Conservation (phyloP, 2,888 invertebrate species). For the Lordiphosa fenestrarum region DNA sequence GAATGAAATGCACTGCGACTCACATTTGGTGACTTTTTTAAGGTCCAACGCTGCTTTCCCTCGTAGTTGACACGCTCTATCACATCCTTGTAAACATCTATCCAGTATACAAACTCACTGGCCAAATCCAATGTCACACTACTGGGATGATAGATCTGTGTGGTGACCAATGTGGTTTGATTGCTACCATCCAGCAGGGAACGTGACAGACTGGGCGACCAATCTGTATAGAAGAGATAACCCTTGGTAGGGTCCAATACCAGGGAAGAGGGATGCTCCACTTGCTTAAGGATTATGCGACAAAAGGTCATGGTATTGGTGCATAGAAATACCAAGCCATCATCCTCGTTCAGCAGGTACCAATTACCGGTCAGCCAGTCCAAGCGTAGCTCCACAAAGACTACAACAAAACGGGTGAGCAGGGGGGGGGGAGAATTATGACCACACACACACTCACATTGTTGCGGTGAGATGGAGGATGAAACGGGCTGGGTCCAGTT, state of each 20-base stretch:
- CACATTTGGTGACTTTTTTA: conserved; percentile 77
- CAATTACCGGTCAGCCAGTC: conserved; percentile 94
- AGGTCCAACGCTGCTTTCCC: conserved; percentile 83
- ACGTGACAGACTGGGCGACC: conserved; percentile 85
- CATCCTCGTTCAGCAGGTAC: conserved; percentile 88
- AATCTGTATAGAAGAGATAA: conserved; percentile 89
- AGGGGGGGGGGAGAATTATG: background rate
- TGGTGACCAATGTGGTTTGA: conserved; percentile 83
- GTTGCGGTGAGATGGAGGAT: conserved; percentile 84
- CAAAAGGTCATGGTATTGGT: conserved; percentile 84
- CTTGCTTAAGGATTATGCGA: conserved; percentile 85
- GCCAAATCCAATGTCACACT: conserved; percentile 88
- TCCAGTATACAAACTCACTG: conserved; percentile 88
- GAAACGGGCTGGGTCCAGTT: conserved; percentile 83
- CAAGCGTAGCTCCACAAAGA: conserved; percentile 87
- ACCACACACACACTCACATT: conserved; percentile 81
- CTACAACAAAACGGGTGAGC: conserved; percentile 79
- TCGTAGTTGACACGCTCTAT: conserved; percentile 90
- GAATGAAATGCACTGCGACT: conserved; percentile 33
- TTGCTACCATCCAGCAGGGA: conserved; percentile 85
- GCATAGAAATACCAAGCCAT: conserved; percentile 88
- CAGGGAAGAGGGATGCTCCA: conserved; percentile 87
- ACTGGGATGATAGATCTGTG: conserved; percentile 89
- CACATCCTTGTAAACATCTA: conserved; percentile 89
- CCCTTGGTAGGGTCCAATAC: conserved; percentile 90